Percentiles rank a stretch among this genome's conserved stretches.
Conservation (phyloP, 2,888 invertebrate species). For the Agrotis exclamationis region DNA sequence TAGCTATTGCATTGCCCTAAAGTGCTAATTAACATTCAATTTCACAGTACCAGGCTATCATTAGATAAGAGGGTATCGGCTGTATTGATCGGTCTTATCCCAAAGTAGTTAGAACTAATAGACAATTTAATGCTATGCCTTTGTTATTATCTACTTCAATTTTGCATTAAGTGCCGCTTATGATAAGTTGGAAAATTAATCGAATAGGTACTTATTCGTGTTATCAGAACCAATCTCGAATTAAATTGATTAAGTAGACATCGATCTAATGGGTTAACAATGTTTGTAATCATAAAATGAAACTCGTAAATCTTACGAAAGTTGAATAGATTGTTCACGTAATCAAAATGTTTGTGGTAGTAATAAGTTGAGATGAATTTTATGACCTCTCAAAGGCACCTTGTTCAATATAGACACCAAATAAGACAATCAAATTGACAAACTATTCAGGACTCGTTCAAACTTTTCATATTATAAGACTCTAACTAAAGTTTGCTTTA, state of each 20-base stretch:
- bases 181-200: conserved; percentile 47
- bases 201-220: conserved; percentile 19
- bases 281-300: conserved; percentile 16
- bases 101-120: conserved; percentile 52
- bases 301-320: conserved; percentile 25
- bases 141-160: conserved; percentile 58
- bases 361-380: background rate
- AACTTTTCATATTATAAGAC: conserved; percentile 51
- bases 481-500: conserved; percentile 43
- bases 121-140: conserved; percentile 56
- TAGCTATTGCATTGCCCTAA: conserved; percentile 25
- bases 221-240: conserved; percentile 41
- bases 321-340: conserved; percentile 3
- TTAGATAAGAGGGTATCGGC: conserved; percentile 54
- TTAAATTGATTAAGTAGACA: conserved; percentile 39
- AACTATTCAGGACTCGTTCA: conserved; percentile 38
- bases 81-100: conserved; percentile 55
- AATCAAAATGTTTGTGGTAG: background rate
- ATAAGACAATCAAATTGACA: conserved; percentile 30
- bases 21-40: conserved; percentile 58
- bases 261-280: conserved; percentile 11
- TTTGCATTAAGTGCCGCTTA: conserved; percentile 49
- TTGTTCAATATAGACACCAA: conserved; percentile 4
- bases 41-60: conserved; percentile 49
- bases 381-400: background rate